phyloP scores from a whole-genome alignment of 92 coral and sea anemone species.

The Isaurus tuberculatus region DNA sequence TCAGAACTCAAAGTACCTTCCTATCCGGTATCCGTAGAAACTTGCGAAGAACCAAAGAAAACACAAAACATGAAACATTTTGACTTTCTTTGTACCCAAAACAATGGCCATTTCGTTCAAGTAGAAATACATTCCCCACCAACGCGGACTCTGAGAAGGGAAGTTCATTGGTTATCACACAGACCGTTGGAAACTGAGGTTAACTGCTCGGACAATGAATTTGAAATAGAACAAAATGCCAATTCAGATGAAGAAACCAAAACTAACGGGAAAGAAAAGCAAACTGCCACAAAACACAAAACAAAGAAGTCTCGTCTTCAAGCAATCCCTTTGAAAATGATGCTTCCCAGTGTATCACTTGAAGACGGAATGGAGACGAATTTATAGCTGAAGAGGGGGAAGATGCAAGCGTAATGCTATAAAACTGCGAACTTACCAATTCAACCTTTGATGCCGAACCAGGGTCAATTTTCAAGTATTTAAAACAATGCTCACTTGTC shows the following conservation, averaged over 20 bases:
- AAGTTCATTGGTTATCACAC: neutral
- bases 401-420: no score
- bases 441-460: no score
- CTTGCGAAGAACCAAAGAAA: neutral
- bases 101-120: neutral
- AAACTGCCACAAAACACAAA: neutral
- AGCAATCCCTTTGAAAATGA: conserved; percentile 6
- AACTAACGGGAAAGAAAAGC: neutral
- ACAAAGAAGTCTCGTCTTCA: conserved; percentile 17
- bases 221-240: neutral
- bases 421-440: no score
- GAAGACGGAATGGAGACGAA: neutral
- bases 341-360: conserved; percentile 5
- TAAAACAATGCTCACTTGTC: no score
- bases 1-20: neutral
- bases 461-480: no score
- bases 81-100: neutral
- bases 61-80: neutral
- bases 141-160: neutral
- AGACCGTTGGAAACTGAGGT: neutral
- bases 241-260: neutral
- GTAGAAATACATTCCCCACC: conserved; percentile 24
- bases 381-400: neutral
- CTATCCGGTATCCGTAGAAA: neutral
- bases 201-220: neutral